Base-by-base conservation (phyloP, 2,113 vertebrate genomes). In the Sylvia atricapilla region DNA sequence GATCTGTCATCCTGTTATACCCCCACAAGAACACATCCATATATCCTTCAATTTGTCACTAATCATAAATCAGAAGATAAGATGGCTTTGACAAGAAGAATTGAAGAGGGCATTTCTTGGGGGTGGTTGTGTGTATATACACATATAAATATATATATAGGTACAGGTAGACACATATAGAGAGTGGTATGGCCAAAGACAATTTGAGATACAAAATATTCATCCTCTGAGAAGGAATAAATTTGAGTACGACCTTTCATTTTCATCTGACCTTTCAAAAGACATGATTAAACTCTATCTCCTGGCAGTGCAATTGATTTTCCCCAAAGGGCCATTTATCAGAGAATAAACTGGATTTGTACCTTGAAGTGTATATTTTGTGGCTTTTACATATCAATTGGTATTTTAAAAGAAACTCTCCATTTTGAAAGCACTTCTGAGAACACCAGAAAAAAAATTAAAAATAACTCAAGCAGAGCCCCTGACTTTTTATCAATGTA, bases 261-360 rank as follows among this genome's bases (percentile, higher is more conserved):
- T 91, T 96, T 84, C 73, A 78, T 84, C 35, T 91, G 72, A 94
- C 85, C 85, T 97, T 95, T 96, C 82, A 80, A 75, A 88, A 88
- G 67, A 56, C 22, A 52, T 47, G 68, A 97, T 83, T 91, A 94
- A 95, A 95, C 52, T 93, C 53, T 52, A 21, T 84, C 63, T 84
- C 44, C 76, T 75, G 50, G 64, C 50, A 78, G 3, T 31, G 16
- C 59, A 92, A 95, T 63, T 90, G 82, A 74, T 91, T 83, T 95
- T 80, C 47, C 75, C 67, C 39, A 80, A 63, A 88, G 55, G 82
- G 44, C 12, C 27, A 74, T 95, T 94, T 93, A 91, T 95, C 76
- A 91, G 64, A 91, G 39, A 77, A 93, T 70, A 91, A 95, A 85
- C 44, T 44, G 44, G 14, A 43, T 88, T 91, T 86, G n/a, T 49